A percentile compares a stretch with the other conserved stretches of the same genome.
Evolutionary conservation across 2,113 vertebrate species (phyloP).

Genomic region (Ochotona curzoniae): DNA sequence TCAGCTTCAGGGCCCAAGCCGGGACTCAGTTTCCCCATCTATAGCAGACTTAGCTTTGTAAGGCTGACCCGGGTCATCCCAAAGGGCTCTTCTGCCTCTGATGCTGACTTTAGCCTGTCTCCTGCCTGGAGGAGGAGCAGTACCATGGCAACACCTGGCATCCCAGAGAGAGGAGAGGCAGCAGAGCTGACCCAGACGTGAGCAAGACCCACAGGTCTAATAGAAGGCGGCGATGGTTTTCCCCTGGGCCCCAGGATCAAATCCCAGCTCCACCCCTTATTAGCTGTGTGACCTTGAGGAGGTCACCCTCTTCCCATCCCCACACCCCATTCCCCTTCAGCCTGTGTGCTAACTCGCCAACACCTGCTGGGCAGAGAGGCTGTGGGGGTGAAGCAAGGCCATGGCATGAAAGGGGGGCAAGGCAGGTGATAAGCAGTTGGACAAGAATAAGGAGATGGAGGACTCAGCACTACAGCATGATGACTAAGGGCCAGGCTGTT

Average conservation of each 20-base stretch:
- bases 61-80: background rate
- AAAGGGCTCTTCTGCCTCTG: background rate
- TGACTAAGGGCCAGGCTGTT: background rate
- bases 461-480: background rate
- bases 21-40: background rate
- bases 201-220: background rate
- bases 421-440: background rate
- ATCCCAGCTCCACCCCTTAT: conserved; percentile 31
- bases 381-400: background rate
- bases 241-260: conserved; percentile 51
- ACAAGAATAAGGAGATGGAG: background rate
- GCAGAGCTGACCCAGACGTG: background rate
- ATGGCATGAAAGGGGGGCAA: background rate
- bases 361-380: too few relatives aligned
- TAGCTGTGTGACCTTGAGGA: conserved; percentile 71
- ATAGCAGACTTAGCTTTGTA: background rate
- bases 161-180: background rate
- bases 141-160: background rate
- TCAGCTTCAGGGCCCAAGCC: background rate
- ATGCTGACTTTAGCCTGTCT: background rate
- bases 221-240: background rate
- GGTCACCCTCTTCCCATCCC: conserved; percentile 29
- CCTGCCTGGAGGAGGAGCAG: background rate
- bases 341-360: too few relatives aligned
- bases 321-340: too few relatives aligned